These are phyloP conservation scores for Picus viridis DNA, from an alignment of 2,797 vertebrate genomes.

Conservation along the genomic window DNA sequence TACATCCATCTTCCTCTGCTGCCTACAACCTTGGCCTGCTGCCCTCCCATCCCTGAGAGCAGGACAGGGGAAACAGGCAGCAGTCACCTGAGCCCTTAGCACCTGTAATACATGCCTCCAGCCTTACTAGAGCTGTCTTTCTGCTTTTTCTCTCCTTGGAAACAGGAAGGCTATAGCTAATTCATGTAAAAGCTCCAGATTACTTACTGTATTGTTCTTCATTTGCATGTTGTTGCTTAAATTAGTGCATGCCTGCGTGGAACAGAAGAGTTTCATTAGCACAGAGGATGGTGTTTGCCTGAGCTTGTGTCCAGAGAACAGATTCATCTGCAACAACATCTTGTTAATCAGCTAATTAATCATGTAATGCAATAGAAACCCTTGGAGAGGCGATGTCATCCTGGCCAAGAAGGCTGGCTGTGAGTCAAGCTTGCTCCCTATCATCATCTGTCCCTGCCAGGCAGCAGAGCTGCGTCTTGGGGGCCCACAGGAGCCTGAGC, in stretches of 20 bases:
- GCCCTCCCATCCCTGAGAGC: not conserved
- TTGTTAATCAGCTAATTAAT: conserved; percentile 71
- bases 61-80: not conserved
- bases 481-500: not conserved
- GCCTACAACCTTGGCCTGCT: not conserved
- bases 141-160: not conserved
- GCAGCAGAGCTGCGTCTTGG: fast-evolving
- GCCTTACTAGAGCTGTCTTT: not conserved
- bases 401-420: not conserved
- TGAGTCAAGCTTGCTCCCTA: not conserved
- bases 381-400: not conserved
- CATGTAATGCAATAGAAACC: conserved; percentile 45
- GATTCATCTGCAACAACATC: conserved; percentile 43
- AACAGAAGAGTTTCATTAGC: conserved; percentile 47
- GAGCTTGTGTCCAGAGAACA: conserved; percentile 1
- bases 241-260: not conserved
- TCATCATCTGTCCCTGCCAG: not conserved
- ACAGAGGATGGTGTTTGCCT: not conserved
- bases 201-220: conserved; percentile 21
- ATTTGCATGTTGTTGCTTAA: conserved; percentile 51
- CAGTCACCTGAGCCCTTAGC: not conserved
- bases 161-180: not conserved
- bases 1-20: not conserved
- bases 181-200: conserved; percentile 19
- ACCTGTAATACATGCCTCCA: not conserved